Base-by-base conservation (phyloP, 2,797 vertebrate species). In the Phoxinus dragarum region DNA sequence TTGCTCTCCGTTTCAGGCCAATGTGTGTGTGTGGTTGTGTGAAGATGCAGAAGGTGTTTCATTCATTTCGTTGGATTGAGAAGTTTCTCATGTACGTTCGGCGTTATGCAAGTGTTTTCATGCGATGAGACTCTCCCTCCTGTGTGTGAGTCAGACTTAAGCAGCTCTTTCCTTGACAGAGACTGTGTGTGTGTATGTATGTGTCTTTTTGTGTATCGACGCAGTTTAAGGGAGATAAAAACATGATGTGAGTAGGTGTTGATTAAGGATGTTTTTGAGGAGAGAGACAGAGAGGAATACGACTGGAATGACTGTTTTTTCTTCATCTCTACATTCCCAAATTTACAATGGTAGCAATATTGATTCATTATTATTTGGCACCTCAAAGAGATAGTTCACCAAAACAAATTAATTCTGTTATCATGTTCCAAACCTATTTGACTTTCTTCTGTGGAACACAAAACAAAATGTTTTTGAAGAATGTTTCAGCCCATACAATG, bases 131-230 rank as follows among this genome's bases (percentile, higher is more conserved):
- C 74, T 82, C 47, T 75, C 69, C 86, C 47, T 47, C 75, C 40
- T 80, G 73, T 54, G 64, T 71, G 82, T 89, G 83, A 87, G 52
- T 88, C 81, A 87, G 85, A 84, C 49, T 80, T 74, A 56, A 19
- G 68, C 80, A 87, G 86, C 74, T 89, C 82, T 85, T 59, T 81
- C 78, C 64, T 88, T 73, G 81, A 68, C 79, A 77, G 75, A 85
- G 66, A 40, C 12, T 72, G 79, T 61, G 52, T 31, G 76, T 88
- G 76, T 82, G 67, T 80, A 38, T 87, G 72, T 83, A 42, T 83
- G 67, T 86, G 52, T 73, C 69, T 83, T 75, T 73, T 56, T 86
- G 27, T 72, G 54, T 75, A 47, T 56, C 34, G 5, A 47, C n/a
- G 23, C 31, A 44, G 54, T 59, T 80, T 34, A 52, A 21, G 66